A percentile compares a stretch with the other conserved stretches of the same genome.
phyloP scores from a whole-genome alignment of 2,888 invertebrate genomes.

The Drosophila nr. perissopoda region DNA sequence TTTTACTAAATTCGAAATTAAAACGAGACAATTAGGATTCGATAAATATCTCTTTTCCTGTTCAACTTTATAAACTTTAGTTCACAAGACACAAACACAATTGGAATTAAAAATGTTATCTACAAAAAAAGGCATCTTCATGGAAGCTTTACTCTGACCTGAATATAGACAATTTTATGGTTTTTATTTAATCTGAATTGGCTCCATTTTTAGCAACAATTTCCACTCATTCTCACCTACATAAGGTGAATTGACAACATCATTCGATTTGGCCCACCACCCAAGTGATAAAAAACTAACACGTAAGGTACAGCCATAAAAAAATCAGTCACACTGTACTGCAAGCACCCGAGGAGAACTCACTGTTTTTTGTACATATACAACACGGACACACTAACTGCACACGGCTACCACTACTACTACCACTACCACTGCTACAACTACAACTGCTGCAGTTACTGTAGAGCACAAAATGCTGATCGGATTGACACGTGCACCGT shows the following conservation, averaged over 20 bases:
- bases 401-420: conserved; percentile 22
- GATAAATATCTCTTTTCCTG: background rate
- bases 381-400: conserved; percentile 28
- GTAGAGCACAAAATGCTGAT: conserved; percentile 44
- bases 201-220: conserved; percentile 29
- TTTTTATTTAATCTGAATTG: conserved; percentile 36
- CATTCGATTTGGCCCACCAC: conserved; percentile 42
- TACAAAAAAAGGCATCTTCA: background rate
- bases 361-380: conserved; percentile 6
- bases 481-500: conserved; percentile 51
- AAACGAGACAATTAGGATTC: background rate
- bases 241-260: conserved; percentile 39
- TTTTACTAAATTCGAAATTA: conserved; percentile 2
- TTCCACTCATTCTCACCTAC: conserved; percentile 29
- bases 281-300: conserved; percentile 11
- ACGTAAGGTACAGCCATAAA: background rate
- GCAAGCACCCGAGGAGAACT: conserved; percentile 28
- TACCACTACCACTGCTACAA: background rate
- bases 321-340: conserved; percentile 20
- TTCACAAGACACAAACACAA: conserved; percentile 10
- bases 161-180: conserved; percentile 21
- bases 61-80: conserved; percentile 4
- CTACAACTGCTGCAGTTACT: conserved; percentile 3
- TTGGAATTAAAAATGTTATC: conserved; percentile 1
- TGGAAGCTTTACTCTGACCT: conserved; percentile 23